Conservation (phyloP, 2,113 vertebrate genomes). For the Ursus arctos region DNA sequence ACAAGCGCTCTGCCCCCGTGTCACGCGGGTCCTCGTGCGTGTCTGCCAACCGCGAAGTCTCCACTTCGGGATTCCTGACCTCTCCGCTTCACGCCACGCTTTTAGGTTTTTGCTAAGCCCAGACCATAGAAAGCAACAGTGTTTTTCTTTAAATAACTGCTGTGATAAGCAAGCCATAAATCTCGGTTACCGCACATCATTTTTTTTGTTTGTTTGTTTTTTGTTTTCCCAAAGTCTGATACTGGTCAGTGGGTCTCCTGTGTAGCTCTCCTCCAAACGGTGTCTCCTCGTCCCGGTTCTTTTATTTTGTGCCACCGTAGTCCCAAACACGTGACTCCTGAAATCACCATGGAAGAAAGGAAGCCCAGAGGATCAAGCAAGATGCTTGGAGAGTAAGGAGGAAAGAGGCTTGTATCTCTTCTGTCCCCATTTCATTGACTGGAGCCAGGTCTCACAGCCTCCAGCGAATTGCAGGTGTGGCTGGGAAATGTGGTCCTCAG, state of each 20-base stretch:
- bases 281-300: not conserved
- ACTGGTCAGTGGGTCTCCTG: not conserved
- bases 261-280: not conserved
- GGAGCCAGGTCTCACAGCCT: not conserved
- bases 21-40: rapidly evolving
- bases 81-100: too few relatives aligned
- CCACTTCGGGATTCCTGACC: not conserved
- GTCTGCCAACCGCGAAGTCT: not conserved
- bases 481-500: too few relatives aligned
- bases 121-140: not conserved
- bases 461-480: not conserved
- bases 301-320: not conserved
- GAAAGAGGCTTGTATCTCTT: not conserved
- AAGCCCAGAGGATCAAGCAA: not conserved
- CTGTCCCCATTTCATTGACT: not conserved
- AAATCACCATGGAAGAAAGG: not conserved
- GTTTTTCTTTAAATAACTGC: not conserved
- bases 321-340: not conserved
- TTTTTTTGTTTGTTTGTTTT: not conserved
- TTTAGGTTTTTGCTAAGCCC: not conserved
- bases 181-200: not conserved
- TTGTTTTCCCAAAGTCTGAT: not conserved
- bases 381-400: not conserved
- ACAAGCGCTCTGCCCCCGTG: too few relatives aligned
- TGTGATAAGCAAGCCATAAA: not conserved